Evolutionary conservation across 2,888 invertebrate species (phyloP).

Genomic region (Ectemnius cavifrons): DNA sequence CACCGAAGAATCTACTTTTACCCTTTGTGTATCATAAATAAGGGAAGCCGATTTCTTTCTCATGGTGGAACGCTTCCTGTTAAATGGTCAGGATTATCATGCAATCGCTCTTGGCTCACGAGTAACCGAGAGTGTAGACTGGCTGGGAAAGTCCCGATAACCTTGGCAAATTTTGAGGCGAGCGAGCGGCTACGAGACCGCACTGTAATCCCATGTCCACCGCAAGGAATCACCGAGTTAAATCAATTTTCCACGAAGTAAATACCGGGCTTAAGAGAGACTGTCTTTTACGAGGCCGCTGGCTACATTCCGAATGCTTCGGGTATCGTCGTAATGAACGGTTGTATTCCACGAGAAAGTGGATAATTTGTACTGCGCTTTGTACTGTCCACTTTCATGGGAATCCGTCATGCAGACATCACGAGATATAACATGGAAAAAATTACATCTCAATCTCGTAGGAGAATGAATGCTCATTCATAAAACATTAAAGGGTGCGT

Average conservation of each 20-base stretch:
- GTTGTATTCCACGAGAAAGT: neutral
- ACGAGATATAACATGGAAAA: no score
- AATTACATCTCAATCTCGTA: no score
- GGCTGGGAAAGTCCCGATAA: neutral
- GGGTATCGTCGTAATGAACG: conserved; percentile 12
- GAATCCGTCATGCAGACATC: no score
- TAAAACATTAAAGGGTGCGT: neutral
- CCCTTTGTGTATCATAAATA: no score
- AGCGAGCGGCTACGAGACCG: neutral
- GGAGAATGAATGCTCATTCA: neutral
- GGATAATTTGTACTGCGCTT: neutral
- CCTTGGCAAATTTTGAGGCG: neutral
- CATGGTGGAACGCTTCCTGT: no score
- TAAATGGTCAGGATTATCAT: no score
- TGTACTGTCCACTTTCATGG: no score
- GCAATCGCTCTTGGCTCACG: no score
- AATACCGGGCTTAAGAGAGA: conserved; percentile 8
- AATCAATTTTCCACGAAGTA: conserved; percentile 18
- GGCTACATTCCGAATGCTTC: conserved; percentile 8
- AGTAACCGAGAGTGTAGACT: no score
- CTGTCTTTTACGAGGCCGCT: conserved; percentile 10
- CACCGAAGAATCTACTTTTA: no score
- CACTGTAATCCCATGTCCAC: conserved; percentile 2
- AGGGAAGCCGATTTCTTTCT: no score
- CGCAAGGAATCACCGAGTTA: conserved; percentile 20